Base-by-base conservation (phyloP, 2,888 invertebrate species). In the Lobophora halterata region DNA sequence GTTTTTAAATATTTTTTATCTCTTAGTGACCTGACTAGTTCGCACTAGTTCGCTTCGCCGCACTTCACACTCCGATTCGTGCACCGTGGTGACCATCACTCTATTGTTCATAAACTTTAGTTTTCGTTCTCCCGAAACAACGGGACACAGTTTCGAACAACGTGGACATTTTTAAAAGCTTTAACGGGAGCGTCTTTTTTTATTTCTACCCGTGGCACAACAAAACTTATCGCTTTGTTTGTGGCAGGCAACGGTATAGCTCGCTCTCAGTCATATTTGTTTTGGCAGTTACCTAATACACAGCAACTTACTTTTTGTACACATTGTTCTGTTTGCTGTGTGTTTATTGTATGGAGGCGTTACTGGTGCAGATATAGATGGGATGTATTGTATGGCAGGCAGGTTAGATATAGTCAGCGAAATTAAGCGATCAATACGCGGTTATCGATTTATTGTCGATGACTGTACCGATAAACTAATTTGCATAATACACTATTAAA, bases 91-190 rank as follows among this genome's bases (percentile, higher is more conserved):
- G 57, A 55, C 61, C 61, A 62, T 58, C 49, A 55, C 65, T 58
- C 52, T 46, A 62, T 61, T 58, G 60, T 66, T 50, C 44, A 50
- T 41, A 53, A 61, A 65, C 58, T 65, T 61, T 53, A 52, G 51
- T 54, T 59, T 46, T 41, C 48, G 33, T 47, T 35, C 33, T 29
- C 24, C 34, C 41, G 26, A 55, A 56, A 62, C 54, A 55, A 52
- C 48, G 25, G 43, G 12, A 46, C 38, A 31, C 27, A 45, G 35
- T 51, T 56, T 39, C 46, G 31, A 52, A 53, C 56, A 42, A 43
- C 43, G 23, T 35, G 36, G 36, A 46, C 44, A 29, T 55, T 59
- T 61, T 61, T 50, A 62, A 61, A 61, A 59, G 47, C 39, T 46
- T 49, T 26, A 18, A 21, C 30, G 27, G 7, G 11, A 9, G 9